Percentiles rank a stretch among this genome's conserved stretches.
These are phyloP conservation scores for Planiliza haematocheilus DNA, from an alignment of 2,113 vertebrate genomes.

Conservation along the genomic window DNA sequence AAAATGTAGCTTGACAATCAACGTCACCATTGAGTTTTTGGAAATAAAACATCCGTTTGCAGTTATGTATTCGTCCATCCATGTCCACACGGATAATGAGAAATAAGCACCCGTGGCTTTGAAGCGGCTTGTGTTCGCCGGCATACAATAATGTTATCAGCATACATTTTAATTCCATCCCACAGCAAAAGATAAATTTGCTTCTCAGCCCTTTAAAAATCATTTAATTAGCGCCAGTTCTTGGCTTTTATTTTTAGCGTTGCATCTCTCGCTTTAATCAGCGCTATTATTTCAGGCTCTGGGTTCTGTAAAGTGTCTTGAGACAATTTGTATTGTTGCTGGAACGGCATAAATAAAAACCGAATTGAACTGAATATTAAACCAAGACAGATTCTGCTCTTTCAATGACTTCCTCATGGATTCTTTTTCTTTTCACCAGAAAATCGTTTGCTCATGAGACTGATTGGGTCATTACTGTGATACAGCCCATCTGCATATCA, in stretches of 20 bases:
- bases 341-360: too few species aligned
- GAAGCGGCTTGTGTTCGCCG: neutral
- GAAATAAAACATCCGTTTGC: too few species aligned
- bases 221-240: neutral
- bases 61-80: neutral
- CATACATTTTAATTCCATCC: neutral
- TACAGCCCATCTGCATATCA: constrained; percentile 23
- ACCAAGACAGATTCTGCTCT: constrained; percentile 18
- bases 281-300: neutral
- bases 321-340: too few species aligned
- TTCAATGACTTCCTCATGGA: neutral
- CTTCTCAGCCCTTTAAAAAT: constrained; percentile 5
- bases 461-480: constrained; percentile 5
- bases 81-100: neutral
- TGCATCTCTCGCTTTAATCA: constrained; percentile 20
- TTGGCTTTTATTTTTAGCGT: neutral
- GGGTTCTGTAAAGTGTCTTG: too few species aligned
- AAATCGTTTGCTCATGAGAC: constrained; percentile 12
- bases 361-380: neutral
- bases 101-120: neutral
- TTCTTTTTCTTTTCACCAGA: neutral
- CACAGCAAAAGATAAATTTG: neutral
- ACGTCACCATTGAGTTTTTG: too few species aligned
- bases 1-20: too few species aligned
- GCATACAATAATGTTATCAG: neutral